phyloP scores from a whole-genome alignment of 2,797 vertebrate genomes.

The Paedocypris micromegethes region DNA sequence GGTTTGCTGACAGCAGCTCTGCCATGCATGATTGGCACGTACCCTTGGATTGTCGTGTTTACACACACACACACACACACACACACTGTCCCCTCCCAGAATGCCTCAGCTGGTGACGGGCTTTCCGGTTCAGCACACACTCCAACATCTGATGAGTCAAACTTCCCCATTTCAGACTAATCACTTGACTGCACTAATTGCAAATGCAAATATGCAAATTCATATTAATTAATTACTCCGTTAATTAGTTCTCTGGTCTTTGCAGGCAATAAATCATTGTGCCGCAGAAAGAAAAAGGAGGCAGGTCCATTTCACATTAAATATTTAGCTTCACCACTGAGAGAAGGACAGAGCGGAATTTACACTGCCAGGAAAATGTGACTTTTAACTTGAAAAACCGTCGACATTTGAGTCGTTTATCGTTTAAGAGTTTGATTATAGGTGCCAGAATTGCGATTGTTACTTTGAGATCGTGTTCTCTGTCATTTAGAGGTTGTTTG shows the following conservation, averaged over 20 bases:
- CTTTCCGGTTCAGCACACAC: conserved; percentile 84
- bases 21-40: conserved; percentile 29
- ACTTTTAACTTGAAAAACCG: too few relatives aligned
- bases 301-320: conserved; percentile 48
- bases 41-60: conserved; percentile 29
- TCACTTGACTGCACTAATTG: conserved; percentile 94
- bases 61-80: conserved; percentile 17
- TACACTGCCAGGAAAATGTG: too few relatives aligned
- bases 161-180: conserved; percentile 93
- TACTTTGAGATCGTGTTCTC: too few relatives aligned
- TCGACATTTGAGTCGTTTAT: too few relatives aligned
- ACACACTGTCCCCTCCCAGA: conserved; percentile 31
- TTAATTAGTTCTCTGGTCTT: conserved; percentile 93
- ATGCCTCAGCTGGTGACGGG: conserved; percentile 81
- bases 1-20: conserved; percentile 20
- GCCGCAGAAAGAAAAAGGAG: conserved; percentile 73
- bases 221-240: conserved; percentile 96
- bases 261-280: conserved; percentile 89
- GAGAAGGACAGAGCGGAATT: conserved; percentile 38
- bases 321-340: conserved; percentile 40
- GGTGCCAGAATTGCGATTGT: too few relatives aligned
- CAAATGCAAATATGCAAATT: conserved; percentile 98
- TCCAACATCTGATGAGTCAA: conserved; percentile 93
- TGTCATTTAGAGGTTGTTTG: too few relatives aligned
- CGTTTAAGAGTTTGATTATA: too few relatives aligned